Evolutionary conservation across 2,888 invertebrate species (phyloP), one percentile per base, ranked within the genome.

Genomic region (Timandra comae): DNA sequence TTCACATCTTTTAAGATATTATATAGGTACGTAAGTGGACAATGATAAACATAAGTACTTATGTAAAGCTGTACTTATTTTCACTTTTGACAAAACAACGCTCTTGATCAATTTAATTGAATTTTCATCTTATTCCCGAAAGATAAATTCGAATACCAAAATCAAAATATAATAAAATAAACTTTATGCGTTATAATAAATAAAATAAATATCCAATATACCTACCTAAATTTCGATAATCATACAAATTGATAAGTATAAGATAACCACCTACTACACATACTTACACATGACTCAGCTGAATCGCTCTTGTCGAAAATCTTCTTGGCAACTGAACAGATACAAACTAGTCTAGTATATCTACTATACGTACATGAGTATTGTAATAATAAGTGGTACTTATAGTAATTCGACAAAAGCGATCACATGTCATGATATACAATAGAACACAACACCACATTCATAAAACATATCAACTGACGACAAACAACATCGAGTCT

Each of bases 401-500:
- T n/a, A 41, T 40, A 53, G 46, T 44, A 44, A 58, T 73, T 77
- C 64, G 73, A 81, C 71, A 77, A 70, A 80, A 79, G 79, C 79
- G 69, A 67, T 63, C 60, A 62, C 60, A 60, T 50, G 44, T 54
- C 52, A 60, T 50, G 39, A 10, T 47, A 52, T 54, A 56, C 55
- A 53, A 52, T 43, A 55, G 56, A 59, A 74, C 80, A 81, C 78
- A 80, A 80, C 78, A 81, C 80, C 76, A 79, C 81, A 76, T 68
- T 64, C 68, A 69, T 70, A 60, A 62, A 66, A 49, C 67, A 56
- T 59, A 56, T 42, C 54, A 50, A 43, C 46, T 23, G n/a, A 49
- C 16, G 51, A 60, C 51, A 56, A 48, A 62, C 63, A 56, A 66
- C 67, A 66, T 46, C 47, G 41, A 65, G 38, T 52, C 56, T 69